Evolutionary conservation across 2,113 vertebrate species (phyloP).

Genomic region (Hypomesus transpacificus): DNA sequence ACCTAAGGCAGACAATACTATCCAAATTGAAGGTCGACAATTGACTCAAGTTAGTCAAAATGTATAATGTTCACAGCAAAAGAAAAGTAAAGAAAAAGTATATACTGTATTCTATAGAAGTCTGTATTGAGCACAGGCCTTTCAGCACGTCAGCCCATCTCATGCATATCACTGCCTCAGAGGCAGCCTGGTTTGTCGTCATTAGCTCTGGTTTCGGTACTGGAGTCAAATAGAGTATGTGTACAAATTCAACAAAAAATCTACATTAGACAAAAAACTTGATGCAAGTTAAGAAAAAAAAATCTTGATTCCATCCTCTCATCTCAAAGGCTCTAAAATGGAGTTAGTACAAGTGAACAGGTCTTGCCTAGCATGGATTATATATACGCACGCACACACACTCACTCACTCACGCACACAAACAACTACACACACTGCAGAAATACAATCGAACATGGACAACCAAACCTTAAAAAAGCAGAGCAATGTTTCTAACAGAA

Average conservation of each 20-base stretch:
- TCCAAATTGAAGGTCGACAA: slow-evolving; percentile 27
- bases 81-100: slow-evolving; percentile 37
- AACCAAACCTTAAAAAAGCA: slow-evolving; percentile 33
- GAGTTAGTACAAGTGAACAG: slow-evolving; percentile 54
- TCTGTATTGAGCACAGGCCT: slow-evolving; percentile 76
- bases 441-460: slow-evolving; percentile 42
- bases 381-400: slow-evolving; percentile 18
- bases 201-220: slow-evolving; percentile 67
- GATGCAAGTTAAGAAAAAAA: slow-evolving; percentile 99
- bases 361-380: slow-evolving; percentile 35
- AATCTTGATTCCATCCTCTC: slow-evolving; percentile 86
- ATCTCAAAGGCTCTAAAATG: slow-evolving; percentile 69
- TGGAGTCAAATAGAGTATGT: slow-evolving; percentile 75
- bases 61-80: slow-evolving; percentile 76
- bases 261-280: slow-evolving; percentile 96
- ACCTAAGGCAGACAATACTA: slow-evolving; percentile 32
- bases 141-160: slow-evolving; percentile 72
- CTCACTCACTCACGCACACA: slow-evolving; percentile 27
- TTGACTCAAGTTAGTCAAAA: slow-evolving; percentile 47
- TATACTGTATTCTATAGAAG: slow-evolving; percentile 57
- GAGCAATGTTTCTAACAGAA: slow-evolving; percentile 11
- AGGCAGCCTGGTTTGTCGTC: slow-evolving; percentile 67
- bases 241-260: slow-evolving; percentile 96
- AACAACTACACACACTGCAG: slow-evolving; percentile 47
- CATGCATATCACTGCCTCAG: slow-evolving; percentile 73